phyloP scores from a whole-genome alignment of 2,888 invertebrate species.

The Lithophane semibrunnea region DNA sequence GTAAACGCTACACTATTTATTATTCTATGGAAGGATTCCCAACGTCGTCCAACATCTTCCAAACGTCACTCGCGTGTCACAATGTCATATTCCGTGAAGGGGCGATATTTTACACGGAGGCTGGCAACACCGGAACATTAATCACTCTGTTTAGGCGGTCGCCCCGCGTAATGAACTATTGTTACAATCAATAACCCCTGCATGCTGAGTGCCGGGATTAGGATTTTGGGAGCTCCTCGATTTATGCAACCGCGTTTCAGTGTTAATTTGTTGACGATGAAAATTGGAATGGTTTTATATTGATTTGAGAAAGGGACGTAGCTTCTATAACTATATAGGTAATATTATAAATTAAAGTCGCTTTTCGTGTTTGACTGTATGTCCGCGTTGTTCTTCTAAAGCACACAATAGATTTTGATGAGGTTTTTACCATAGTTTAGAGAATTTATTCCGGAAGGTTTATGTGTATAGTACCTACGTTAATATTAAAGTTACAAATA shows the following conservation, averaged over 20 bases:
- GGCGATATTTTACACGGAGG: slow-evolving; percentile 49
- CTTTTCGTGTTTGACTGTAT: too few relatives aligned
- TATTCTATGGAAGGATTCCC: slow-evolving; percentile 12
- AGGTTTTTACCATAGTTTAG: too few relatives aligned
- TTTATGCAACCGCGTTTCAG: slow-evolving; percentile 34
- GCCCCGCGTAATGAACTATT: slow-evolving; percentile 74
- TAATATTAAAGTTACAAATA: too few relatives aligned
- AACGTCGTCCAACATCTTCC: slow-evolving; percentile 13
- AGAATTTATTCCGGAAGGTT: too few relatives aligned
- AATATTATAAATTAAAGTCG: too few relatives aligned
- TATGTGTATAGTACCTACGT: too few relatives aligned
- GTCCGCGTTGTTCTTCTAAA: too few relatives aligned
- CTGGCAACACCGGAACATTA: slow-evolving; percentile 70
- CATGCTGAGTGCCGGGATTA: slow-evolving; percentile 54
- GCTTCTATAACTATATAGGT: too few relatives aligned
- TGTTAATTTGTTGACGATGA: slow-evolving; percentile 40
- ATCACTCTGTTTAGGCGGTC: slow-evolving; percentile 75
- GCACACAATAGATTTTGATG: too few relatives aligned
- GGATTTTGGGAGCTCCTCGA: slow-evolving; percentile 26
- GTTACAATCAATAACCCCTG: slow-evolving; percentile 71
- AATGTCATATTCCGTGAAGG: slow-evolving; percentile 49
- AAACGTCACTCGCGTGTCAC: slow-evolving; percentile 34
- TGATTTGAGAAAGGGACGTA: slow-evolving; percentile 8
- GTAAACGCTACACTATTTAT: slow-evolving; percentile 6
- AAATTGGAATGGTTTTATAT: slow-evolving; percentile 3